A percentile compares a stretch with the other conserved stretches of the same genome.
Evolutionary conservation across 92 coral and sea anemone genomes (phyloP).

Genomic region (Montipora capitata): DNA sequence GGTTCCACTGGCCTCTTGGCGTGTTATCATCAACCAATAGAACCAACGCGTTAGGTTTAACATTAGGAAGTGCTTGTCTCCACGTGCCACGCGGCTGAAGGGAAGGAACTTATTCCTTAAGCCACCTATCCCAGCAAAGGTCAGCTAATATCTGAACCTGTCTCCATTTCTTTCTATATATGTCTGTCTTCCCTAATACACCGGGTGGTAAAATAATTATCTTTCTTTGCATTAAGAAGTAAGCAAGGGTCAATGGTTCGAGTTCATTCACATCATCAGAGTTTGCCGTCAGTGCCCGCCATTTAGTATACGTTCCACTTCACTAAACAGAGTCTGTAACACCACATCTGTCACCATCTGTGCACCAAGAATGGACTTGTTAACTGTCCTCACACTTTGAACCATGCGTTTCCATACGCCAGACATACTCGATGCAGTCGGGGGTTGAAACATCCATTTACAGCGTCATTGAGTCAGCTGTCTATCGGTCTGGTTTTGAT

Average conservation of each 20-base stretch:
- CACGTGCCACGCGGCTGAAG: too few species aligned
- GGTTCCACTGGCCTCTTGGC: too few species aligned
- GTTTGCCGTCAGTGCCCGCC: slow-evolving; percentile 66
- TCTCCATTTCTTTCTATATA: slow-evolving; percentile 63
- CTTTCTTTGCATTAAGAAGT: slow-evolving; percentile 3
- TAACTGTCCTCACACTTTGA: slow-evolving; percentile 22
- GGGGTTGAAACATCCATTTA: slow-evolving; percentile 28
- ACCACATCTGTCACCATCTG: slow-evolving; percentile 47
- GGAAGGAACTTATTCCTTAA: too few species aligned
- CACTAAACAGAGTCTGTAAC: slow-evolving; percentile 42
- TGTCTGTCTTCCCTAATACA: slow-evolving; percentile 42
- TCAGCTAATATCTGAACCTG: slow-evolving; percentile 67
- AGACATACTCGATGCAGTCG: slow-evolving; percentile 61
- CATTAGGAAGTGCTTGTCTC: too few species aligned
- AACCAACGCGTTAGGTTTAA: too few species aligned
- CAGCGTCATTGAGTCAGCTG: background rate
- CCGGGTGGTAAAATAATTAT: slow-evolving; percentile 63
- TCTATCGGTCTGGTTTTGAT: background rate
- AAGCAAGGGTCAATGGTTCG: slow-evolving; percentile 14
- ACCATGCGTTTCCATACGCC: slow-evolving; percentile 66
- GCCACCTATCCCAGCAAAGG: slow-evolving; percentile 37
- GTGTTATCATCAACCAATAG: too few species aligned
- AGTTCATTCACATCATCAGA: slow-evolving; percentile 64
- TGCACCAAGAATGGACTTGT: slow-evolving; percentile 52
- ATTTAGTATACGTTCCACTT: slow-evolving; percentile 58